Conservation (phyloP, 2,113 vertebrate genomes). For the Sylvietta virens region DNA sequence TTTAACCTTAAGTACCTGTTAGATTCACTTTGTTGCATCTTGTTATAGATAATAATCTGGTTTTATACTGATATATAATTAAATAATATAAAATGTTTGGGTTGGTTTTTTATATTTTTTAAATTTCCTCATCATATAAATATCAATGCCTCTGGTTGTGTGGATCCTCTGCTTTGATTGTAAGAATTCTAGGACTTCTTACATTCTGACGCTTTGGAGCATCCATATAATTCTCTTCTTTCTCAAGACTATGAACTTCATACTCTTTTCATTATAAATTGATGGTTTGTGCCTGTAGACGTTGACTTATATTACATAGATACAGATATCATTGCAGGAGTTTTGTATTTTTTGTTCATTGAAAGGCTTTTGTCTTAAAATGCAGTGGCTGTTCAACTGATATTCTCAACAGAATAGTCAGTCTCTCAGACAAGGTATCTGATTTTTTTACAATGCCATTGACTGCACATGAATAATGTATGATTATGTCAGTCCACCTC, state of each 20-base stretch:
- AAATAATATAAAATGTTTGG: not conserved
- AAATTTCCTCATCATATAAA: not conserved
- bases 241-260: not conserved
- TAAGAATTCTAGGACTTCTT: not conserved
- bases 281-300: not conserved
- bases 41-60: not conserved
- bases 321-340: not conserved
- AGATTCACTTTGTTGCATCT: not conserved
- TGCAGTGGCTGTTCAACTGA: not conserved
- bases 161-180: not conserved
- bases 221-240: not conserved
- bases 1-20: not conserved
- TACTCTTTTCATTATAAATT: not conserved
- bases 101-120: not conserved
- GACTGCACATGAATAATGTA: constrained; percentile 46
- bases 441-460: constrained; percentile 14
- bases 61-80: not conserved
- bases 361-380: constrained; percentile 17
- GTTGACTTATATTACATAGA: not conserved
- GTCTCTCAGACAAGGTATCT: not conserved
- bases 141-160: not conserved
- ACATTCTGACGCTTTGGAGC: not conserved
- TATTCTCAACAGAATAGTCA: constrained; percentile 34
- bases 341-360: constrained; percentile 8
- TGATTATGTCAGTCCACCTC: not conserved